Evolutionary conservation across 2,888 invertebrate species (phyloP), one percentile per base, ranked within the genome.

Genomic region (Malthinus flaveolus): DNA sequence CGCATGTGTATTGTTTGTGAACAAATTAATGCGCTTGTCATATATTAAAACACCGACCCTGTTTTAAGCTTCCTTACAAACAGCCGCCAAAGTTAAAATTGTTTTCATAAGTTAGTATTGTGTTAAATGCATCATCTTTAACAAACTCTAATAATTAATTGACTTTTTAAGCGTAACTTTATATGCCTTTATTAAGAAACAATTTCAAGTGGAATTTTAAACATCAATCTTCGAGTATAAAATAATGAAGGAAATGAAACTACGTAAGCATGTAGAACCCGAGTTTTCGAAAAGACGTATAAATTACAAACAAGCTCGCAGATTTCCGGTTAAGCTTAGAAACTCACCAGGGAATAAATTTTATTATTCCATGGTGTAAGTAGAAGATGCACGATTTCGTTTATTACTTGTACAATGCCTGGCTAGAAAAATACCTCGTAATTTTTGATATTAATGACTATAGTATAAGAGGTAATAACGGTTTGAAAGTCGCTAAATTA

Each of bases 181-280:
- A 55, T 44, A 45, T 31, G 52, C 45, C 52, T 53, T 58, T 49
- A 53, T 58, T 53, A 51, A 56, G 48, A 50, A 51, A 52, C 51
- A 56, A 48, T 49, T 52, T 52, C 32, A 35, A 46, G 39, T 56
- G 49, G 51, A 48, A 60, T 60, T 53, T 55, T 37, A 33, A 56
- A 45, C 51, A 56, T 56, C 56, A 56, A 56, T 56, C 51, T 50
- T 56, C 46, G 47, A 32, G 47, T 56, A 47, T 32, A 56, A 56
- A 56, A 46, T 56, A 56, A 56, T 56, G 51, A 56, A 56, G 56
- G 56, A 56, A 56, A 56, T 56, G 51, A 56, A 47, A 50, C 45
- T 50, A 36, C 47, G 51, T 51, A 47, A 51, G 51, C 50, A 58
- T 52, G 58, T 49, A 58, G 47, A 58, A 36, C 49, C 52, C 36